Evolutionary conservation across 2,888 invertebrate species (phyloP), one percentile per base, ranked within the genome.

Genomic region (Epistrophella euchroma): DNA sequence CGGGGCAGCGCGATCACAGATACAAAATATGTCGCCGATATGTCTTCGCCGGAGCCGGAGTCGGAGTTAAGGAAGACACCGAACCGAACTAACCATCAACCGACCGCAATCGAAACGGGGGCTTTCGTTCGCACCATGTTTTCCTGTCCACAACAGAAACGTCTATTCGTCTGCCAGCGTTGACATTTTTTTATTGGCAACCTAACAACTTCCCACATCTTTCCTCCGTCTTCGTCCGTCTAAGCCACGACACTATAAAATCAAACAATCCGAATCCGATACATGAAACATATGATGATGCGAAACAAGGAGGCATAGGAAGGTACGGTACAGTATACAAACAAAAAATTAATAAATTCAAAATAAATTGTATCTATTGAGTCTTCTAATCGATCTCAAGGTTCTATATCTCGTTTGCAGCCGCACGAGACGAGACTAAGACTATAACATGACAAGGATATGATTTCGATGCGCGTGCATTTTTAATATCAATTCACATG

Each of bases 11-110:
- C 43, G 77, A 80, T 77, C 52, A 75, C 70, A 74, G 82, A 86
- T 86, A 86, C 86, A 32, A 85, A 82, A 86, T 74, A 82, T 86
- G 86, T 86, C 86, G 86, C 86, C 86, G 81, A 86, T 78, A 78
- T 86, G 86, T 86, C 86, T 86, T 86, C 70, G 45, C 40, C 64
- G 52, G 37, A 68, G 37, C 19, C 37, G 60, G 71, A 72, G 79
- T 68, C 37, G 60, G 71, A 71, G 79, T 68, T 25, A 68, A 68
- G 68, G 68, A 68, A 68, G 68, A 78, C 64, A 73, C 68, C 43
- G 9, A 45, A 45, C 7, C n/a, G 3, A 43, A 45, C 70, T 56
- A 64, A 45, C 25, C 3, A 50, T 40, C 22, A 4, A 10, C 43
- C 47, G 13, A 60, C 28, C 17, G 84, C 66, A 76, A 68, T 76